Evolutionary conservation across 2,888 invertebrate genomes (phyloP).

Genomic region (Drosophila imparisetae): DNA sequence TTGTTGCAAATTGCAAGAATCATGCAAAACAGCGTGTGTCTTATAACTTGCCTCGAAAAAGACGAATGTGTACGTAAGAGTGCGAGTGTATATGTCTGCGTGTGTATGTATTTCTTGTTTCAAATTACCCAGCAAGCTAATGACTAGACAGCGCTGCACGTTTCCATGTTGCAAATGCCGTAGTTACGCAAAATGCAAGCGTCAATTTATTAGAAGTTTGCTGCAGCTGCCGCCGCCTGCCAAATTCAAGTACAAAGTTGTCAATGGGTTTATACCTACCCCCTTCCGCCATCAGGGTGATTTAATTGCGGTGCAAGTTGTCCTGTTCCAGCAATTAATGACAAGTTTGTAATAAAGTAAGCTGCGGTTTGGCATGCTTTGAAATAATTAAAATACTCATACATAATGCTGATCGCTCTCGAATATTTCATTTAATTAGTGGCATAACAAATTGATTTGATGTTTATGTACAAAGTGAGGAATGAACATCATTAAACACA

Average conservation of each 20-base stretch:
- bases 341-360: neutral
- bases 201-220: slow-evolving; percentile 46
- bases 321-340: slow-evolving; percentile 3
- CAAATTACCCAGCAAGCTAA: slow-evolving; percentile 45
- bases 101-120: slow-evolving; percentile 45
- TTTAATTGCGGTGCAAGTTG: slow-evolving; percentile 1
- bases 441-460: slow-evolving; percentile 6
- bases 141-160: slow-evolving; percentile 40
- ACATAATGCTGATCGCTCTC: neutral
- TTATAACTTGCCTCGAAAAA: slow-evolving; percentile 70
- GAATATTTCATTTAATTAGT: slow-evolving; percentile 19
- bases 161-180: slow-evolving; percentile 35
- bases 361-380: neutral
- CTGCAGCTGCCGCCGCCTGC: slow-evolving; percentile 49
- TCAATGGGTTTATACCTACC: neutral
- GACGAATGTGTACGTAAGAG: neutral
- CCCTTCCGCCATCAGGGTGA: neutral
- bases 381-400: neutral
- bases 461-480: neutral
- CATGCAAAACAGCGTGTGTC: slow-evolving; percentile 76
- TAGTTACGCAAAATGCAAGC: slow-evolving; percentile 60
- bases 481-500: neutral
- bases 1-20: slow-evolving; percentile 72
- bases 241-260: slow-evolving; percentile 5
- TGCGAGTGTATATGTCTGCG: slow-evolving; percentile 6